Evolutionary conservation across 2,888 invertebrate species (phyloP), one percentile per base, ranked within the genome.

Genomic region (Pyrrhia umbra): DNA sequence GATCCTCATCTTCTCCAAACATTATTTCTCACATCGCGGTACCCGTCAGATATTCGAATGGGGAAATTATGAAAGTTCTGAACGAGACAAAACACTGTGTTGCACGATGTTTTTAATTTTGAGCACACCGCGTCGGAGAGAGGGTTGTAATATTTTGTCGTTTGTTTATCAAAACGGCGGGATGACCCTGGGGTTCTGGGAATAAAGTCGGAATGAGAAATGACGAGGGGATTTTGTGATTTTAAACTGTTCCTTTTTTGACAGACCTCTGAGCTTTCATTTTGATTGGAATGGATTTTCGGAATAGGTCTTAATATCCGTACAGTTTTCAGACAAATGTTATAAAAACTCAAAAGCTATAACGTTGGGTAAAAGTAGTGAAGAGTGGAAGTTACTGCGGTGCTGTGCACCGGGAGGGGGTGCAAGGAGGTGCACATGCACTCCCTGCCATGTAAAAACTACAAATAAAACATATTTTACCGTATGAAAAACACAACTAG

Each of bases 31-130:
- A 57, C 47, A 61, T 73, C 52, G 2, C 2, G 0, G 43, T 5
- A 13, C 25, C 16, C 40, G 16, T 20, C 66, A 61, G 70, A 56
- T 60, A 66, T 43, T 56, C 58, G 51, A 66, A 74, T 61, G 60
- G 54, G 43, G 40, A 61, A 70, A 56, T 70, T 52, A 73, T 66
- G 46, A 75, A 73, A 73, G 47, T 75, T 73, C 61, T 39, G 55
- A 49, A 15, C 27, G 47, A 66, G 60, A 66, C 47, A 66, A 68
- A 73, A 70, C 47, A 49, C 39, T 30, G 52, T 52, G 10, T 34
- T 20, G 18, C 10, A 16, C 47, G 8, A 20, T 68, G 57, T 58
- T 75, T 73, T 75, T 65, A 75, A 70, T 70, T 73, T 58, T 27
- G 25, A 49, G 55, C 51, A 60, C 56, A 47, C 13, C 20, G 40